A percentile compares a stretch with the other conserved stretches of the same genome.
phyloP scores from a whole-genome alignment of 2,888 invertebrate species.

The Muscina levida region DNA sequence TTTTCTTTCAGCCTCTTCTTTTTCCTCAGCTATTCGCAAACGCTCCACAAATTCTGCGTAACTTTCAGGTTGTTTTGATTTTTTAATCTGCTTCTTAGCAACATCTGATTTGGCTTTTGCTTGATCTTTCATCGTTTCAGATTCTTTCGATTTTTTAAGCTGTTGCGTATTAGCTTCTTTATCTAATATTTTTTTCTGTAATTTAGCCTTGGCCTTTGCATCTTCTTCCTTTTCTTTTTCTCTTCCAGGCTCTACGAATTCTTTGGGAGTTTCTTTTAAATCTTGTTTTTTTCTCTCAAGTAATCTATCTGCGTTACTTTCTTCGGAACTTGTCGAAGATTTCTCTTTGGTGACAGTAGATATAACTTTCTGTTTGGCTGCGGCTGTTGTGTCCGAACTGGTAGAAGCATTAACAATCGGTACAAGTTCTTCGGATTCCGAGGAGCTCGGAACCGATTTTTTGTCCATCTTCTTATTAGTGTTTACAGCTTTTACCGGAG shows the following conservation, averaged over 20 bases:
- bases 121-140: not conserved
- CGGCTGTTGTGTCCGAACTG: not conserved
- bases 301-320: constrained; percentile 66
- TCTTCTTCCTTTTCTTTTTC: not conserved
- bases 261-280: constrained; percentile 63
- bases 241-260: constrained; percentile 9
- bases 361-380: not conserved
- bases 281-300: constrained; percentile 66
- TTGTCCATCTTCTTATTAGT: constrained; percentile 49
- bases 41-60: too few species aligned
- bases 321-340: constrained; percentile 38
- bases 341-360: not conserved
- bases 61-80: too few species aligned
- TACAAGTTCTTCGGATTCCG: constrained; percentile 49
- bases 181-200: not conserved
- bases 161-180: not conserved
- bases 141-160: not conserved
- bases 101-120: not conserved
- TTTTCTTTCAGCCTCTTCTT: not conserved
- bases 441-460: constrained; percentile 49
- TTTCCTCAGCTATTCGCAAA: not conserved
- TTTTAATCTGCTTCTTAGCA: not conserved
- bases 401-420: not conserved
- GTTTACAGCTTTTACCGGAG: not conserved
- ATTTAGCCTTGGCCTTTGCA: not conserved